phyloP scores from a whole-genome alignment of 2,113 vertebrate genomes.

The Collichthys lucidus region DNA sequence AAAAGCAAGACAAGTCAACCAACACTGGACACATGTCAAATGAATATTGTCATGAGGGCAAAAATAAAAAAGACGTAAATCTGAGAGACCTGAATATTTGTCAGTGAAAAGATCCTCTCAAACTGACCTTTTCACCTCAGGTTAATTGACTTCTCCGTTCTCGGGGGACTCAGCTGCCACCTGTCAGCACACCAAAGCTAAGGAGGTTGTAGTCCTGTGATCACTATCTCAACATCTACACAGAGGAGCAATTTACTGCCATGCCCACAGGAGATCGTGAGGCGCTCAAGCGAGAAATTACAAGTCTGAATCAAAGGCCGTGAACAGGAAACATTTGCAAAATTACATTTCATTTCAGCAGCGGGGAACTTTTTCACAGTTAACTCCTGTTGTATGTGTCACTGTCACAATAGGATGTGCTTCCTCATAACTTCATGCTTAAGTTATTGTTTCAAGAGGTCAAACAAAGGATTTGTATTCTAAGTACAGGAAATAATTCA shows the following conservation, averaged over 20 bases:
- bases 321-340: constrained; percentile 59
- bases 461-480: neutral
- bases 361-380: neutral
- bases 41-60: too few relatives aligned
- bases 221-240: constrained; percentile 67
- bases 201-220: constrained; percentile 60
- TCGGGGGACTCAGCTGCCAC: constrained; percentile 7
- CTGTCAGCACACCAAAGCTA: constrained; percentile 47
- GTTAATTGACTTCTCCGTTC: constrained; percentile 43
- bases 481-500: neutral
- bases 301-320: constrained; percentile 49
- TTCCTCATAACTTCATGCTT: constrained; percentile 21
- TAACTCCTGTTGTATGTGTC: constrained; percentile 24
- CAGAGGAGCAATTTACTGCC: constrained; percentile 53
- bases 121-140: constrained; percentile 52
- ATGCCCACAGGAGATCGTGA: constrained; percentile 69
- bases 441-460: constrained; percentile 17
- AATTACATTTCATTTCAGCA: constrained; percentile 28
- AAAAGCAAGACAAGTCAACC: neutral
- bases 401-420: constrained; percentile 41
- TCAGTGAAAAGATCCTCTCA: constrained; percentile 8
- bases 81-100: neutral
- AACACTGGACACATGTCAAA: neutral
- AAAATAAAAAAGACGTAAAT: neutral
- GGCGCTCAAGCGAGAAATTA: constrained; percentile 49